Evolutionary conservation across 2,797 vertebrate genomes (phyloP).

Genomic region (Cyclura pinguis): DNA sequence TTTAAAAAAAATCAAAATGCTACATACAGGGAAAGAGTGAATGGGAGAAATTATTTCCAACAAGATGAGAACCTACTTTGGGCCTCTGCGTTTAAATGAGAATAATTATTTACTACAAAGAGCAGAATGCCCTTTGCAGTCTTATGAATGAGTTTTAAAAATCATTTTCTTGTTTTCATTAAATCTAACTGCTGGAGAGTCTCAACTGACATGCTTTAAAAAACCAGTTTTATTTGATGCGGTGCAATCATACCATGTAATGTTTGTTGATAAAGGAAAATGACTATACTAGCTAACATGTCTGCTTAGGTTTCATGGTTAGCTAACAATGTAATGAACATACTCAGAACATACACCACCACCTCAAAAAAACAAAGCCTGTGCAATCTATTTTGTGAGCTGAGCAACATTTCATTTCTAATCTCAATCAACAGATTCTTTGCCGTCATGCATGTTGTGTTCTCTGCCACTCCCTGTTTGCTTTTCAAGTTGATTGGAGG

Average conservation of each 20-base stretch:
- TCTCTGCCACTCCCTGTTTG: neutral
- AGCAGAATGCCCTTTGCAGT: neutral
- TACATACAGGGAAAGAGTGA: neutral
- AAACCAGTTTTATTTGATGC: constrained; percentile 30
- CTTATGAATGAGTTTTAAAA: neutral
- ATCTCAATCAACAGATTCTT: constrained; percentile 24
- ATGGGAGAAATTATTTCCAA: neutral
- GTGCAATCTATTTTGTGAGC: neutral
- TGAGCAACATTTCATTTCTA: neutral
- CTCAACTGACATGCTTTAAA: neutral
- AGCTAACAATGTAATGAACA: constrained; percentile 32
- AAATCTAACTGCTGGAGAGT: constrained; percentile 21
- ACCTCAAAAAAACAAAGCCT: constrained; percentile 31
- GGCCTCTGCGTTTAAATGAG: neutral
- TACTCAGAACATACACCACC: neutral
- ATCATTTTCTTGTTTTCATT: neutral
- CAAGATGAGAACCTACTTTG: neutral
- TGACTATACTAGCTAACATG: constrained; percentile 43
- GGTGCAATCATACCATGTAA: neutral
- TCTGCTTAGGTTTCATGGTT: constrained; percentile 51
- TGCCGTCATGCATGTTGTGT: neutral
- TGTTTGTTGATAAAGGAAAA: constrained; percentile 48
- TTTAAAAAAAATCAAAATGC: neutral
- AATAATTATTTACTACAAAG: neutral
- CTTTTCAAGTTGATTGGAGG: neutral